Conservation (phyloP, 2,797 vertebrate genomes). For the Coilia nasus region DNA sequence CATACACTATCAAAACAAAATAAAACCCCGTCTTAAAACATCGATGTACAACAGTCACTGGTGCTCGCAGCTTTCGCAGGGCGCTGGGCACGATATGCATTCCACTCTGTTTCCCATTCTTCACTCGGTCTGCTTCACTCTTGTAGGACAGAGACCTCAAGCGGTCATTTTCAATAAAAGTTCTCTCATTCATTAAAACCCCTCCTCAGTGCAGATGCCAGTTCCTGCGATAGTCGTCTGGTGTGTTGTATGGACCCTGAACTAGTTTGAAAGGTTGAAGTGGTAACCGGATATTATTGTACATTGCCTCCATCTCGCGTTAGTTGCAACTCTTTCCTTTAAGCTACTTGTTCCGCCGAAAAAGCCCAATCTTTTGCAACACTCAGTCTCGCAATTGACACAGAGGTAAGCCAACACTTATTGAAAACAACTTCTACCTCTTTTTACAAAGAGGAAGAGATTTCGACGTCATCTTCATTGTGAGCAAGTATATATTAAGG, state of each 20-base stretch:
- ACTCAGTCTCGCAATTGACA: no score
- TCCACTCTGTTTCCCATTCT: background rate
- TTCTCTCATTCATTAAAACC: background rate
- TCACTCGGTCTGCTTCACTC: background rate
- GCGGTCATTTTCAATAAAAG: slow-evolving; percentile 32
- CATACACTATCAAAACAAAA: background rate
- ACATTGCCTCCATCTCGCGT: background rate
- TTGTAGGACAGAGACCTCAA: slow-evolving; percentile 44
- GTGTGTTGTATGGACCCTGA: background rate
- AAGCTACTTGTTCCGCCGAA: no score
- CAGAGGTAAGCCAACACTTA: no score
- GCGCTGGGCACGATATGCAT: slow-evolving; percentile 25
- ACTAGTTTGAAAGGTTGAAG: slow-evolving; percentile 35
- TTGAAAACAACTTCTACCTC: no score
- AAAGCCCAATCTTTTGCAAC: no score
- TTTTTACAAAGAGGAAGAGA: no score
- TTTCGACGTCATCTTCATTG: no score
- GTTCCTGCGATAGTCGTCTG: no score
- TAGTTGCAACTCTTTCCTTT: background rate
- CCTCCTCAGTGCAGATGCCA: no score
- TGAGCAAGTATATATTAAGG: no score
- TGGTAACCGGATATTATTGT: slow-evolving; percentile 5
- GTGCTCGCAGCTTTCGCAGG: background rate
- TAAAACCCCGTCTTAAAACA: background rate
- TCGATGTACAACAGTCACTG: background rate